These are phyloP conservation scores for Heliconius hortense DNA, from an alignment of 2,888 invertebrate species.

Conservation along the genomic window DNA sequence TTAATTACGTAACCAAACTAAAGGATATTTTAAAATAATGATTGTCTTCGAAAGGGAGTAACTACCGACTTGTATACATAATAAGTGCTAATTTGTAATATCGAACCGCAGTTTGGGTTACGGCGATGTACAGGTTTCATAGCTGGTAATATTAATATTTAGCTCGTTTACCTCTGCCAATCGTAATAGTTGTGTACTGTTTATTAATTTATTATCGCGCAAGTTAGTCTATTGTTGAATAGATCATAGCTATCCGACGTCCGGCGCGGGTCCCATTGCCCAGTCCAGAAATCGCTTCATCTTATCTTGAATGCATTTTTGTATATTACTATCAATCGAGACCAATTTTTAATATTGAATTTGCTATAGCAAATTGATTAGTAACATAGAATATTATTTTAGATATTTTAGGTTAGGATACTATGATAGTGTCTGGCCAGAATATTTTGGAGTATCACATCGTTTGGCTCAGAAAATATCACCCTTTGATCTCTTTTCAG, in stretches of 20 bases:
- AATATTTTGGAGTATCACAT: slow-evolving; percentile 82
- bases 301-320: slow-evolving; percentile 74
- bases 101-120: slow-evolving; percentile 77
- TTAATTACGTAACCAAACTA: slow-evolving; percentile 84
- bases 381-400: slow-evolving; percentile 79
- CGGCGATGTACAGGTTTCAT: slow-evolving; percentile 80
- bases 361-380: slow-evolving; percentile 79
- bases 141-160: slow-evolving; percentile 81
- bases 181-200: slow-evolving; percentile 80
- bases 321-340: slow-evolving; percentile 75
- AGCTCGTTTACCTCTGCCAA: slow-evolving; percentile 82
- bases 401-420: slow-evolving; percentile 82
- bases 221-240: slow-evolving; percentile 78
- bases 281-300: slow-evolving; percentile 59
- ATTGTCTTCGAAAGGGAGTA: slow-evolving; percentile 77
- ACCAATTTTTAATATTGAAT: slow-evolving; percentile 78
- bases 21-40: slow-evolving; percentile 80
- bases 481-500: slow-evolving; percentile 81
- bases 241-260: slow-evolving; percentile 80
- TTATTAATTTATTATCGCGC: slow-evolving; percentile 81
- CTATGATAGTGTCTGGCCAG: slow-evolving; percentile 82
- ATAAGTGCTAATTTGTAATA: slow-evolving; percentile 74
- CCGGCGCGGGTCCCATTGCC: slow-evolving; percentile 59
- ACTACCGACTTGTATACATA: slow-evolving; percentile 80
- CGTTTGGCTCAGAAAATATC: slow-evolving; percentile 82